These are phyloP conservation scores for Phylloscopus whistleri DNA, from an alignment of 2,113 vertebrate genomes.

Conservation along the genomic window DNA sequence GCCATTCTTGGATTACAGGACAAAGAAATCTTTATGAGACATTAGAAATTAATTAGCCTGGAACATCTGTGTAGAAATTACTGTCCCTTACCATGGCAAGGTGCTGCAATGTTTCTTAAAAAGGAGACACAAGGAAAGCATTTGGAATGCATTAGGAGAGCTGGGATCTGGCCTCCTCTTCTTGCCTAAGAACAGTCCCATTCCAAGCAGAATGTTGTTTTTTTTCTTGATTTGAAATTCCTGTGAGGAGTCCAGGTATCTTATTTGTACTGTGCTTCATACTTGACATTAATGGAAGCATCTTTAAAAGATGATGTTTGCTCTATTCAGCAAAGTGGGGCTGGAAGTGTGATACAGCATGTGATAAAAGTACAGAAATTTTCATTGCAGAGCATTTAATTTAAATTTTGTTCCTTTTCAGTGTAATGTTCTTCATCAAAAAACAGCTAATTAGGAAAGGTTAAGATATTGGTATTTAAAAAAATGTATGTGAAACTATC, in stretches of 20 bases:
- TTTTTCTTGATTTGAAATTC: background rate
- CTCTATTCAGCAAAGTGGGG: background rate
- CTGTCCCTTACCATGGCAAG: background rate
- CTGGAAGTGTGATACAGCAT: background rate
- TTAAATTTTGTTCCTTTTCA: background rate
- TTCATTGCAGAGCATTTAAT: background rate
- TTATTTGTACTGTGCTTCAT: background rate
- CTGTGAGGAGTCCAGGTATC: no score
- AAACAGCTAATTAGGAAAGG: background rate
- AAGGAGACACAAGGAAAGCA: background rate
- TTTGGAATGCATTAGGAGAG: background rate
- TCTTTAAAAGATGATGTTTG: background rate
- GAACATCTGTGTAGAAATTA: background rate
- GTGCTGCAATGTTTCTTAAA: background rate
- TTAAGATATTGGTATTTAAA: background rate
- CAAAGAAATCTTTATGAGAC: conserved; percentile 8
- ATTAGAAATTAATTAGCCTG: conserved; percentile 40
- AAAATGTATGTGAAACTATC: background rate
- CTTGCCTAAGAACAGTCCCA: background rate
- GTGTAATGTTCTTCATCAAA: background rate
- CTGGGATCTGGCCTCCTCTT: background rate
- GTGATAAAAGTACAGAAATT: background rate
- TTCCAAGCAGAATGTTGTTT: background rate
- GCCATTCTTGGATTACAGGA: background rate
- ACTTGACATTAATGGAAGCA: background rate